These are phyloP conservation scores for Chaetophractus vellerosus DNA, from an alignment of 2,797 vertebrate genomes.

Conservation along the genomic window DNA sequence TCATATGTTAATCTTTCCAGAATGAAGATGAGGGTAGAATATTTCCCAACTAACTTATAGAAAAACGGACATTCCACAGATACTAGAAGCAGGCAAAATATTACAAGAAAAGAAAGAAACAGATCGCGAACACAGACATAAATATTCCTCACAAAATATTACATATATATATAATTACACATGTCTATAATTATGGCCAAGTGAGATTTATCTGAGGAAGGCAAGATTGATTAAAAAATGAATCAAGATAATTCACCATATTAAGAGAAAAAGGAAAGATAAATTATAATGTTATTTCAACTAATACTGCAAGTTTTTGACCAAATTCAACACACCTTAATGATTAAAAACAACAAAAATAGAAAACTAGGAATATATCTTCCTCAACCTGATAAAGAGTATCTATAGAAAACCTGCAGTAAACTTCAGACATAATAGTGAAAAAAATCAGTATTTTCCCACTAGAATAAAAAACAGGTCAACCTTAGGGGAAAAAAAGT, in stretches of 20 bases:
- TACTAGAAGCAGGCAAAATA: neutral
- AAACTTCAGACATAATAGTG: neutral
- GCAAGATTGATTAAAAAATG: neutral
- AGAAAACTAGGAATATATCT: neutral
- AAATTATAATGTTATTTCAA: neutral
- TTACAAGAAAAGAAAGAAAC: neutral
- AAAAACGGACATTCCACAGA: neutral
- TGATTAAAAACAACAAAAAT: neutral
- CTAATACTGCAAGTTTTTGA: neutral
- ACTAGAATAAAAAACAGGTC: neutral
- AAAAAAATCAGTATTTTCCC: neutral
- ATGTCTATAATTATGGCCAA: neutral
- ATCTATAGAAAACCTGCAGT: neutral
- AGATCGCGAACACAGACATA: neutral
- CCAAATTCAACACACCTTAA: neutral
- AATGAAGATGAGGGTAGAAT: neutral
- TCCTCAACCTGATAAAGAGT: neutral
- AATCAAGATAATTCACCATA: neutral
- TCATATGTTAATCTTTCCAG: neutral
- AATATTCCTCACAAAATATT: neutral
- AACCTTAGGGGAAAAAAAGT: no score
- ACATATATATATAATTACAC: neutral
- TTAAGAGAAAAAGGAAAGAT: neutral
- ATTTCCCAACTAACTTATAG: neutral
- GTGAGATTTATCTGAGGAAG: neutral